Percentiles rank a stretch among this genome's conserved stretches.
Evolutionary conservation across 1,140 invertebrate species (phyloP).

Genomic region (Nasonia longicornis): DNA sequence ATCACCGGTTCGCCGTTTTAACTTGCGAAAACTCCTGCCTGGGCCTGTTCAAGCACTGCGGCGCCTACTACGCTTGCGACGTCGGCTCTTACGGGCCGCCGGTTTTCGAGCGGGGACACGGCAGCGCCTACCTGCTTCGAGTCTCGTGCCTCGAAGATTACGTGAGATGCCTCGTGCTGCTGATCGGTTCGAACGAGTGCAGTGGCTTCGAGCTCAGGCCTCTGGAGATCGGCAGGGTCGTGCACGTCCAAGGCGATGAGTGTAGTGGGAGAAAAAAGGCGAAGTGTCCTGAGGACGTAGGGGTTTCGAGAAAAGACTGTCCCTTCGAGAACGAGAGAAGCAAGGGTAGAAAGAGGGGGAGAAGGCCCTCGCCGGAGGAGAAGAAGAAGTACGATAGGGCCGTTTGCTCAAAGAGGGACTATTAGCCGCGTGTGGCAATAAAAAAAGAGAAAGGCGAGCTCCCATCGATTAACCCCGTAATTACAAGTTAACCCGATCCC

Average conservation of each 20-base stretch:
- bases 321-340: conserved; percentile 46
- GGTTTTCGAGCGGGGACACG: conserved; percentile 54
- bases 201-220: conserved; percentile 57
- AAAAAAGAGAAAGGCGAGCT: background rate
- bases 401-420: background rate
- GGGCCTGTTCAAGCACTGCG: conserved; percentile 58
- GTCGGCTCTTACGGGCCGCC: conserved; percentile 57
- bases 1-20: conserved; percentile 54
- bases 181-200: conserved; percentile 56
- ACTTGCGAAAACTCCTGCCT: conserved; percentile 57
- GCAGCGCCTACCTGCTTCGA: conserved; percentile 54
- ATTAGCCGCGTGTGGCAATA: background rate
- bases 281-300: background rate
- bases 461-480: background rate
- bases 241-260: conserved; percentile 46
- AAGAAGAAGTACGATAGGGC: background rate
- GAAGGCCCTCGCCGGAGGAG: background rate
- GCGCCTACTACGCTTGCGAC: conserved; percentile 59
- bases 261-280: background rate
- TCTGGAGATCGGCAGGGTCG: conserved; percentile 53
- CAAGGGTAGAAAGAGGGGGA: conserved; percentile 42
- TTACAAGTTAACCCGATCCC: background rate
- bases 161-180: conserved; percentile 52
- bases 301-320: conserved; percentile 18
- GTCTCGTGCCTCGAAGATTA: conserved; percentile 54